A percentile compares a stretch with the other conserved stretches of the same genome.
Conservation (phyloP, 1,140 invertebrate species). For the Apis florea region DNA sequence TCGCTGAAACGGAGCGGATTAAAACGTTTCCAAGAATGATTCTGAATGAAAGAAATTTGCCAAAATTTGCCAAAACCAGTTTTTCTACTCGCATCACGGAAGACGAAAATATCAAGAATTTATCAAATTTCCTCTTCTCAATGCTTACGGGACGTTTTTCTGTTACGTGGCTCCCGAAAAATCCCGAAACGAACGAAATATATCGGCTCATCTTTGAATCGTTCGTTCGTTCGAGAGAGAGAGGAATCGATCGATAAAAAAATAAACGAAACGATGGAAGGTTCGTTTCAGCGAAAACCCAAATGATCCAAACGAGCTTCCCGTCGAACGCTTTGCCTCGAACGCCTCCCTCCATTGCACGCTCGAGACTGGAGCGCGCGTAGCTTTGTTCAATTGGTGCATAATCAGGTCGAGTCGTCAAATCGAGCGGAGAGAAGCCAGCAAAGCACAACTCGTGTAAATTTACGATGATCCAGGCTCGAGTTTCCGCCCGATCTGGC, state of each 20-base stretch:
- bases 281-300: neutral
- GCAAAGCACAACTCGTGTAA: constrained; percentile 35
- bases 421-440: constrained; percentile 43
- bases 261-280: constrained; percentile 2
- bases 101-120: neutral
- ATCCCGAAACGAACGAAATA: neutral
- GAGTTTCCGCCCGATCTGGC: constrained; percentile 41
- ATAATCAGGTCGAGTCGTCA: constrained; percentile 44
- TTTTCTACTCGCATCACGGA: no score
- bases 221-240: neutral
- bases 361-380: constrained; percentile 6
- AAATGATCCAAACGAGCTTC: neutral
- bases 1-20: constrained; percentile 2
- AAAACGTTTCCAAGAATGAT: neutral
- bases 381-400: neutral
- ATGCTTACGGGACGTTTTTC: neutral
- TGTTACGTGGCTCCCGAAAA: no score
- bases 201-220: neutral
- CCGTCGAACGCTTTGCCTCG: neutral
- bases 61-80: no score
- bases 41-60: neutral
- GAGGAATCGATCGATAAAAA: constrained; percentile 6
- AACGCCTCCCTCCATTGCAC: neutral
- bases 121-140: neutral
- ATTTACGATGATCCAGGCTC: constrained; percentile 54